These are phyloP conservation scores for Poeciliopsis retropinna DNA, from an alignment of 2,113 vertebrate species.

Conservation along the genomic window DNA sequence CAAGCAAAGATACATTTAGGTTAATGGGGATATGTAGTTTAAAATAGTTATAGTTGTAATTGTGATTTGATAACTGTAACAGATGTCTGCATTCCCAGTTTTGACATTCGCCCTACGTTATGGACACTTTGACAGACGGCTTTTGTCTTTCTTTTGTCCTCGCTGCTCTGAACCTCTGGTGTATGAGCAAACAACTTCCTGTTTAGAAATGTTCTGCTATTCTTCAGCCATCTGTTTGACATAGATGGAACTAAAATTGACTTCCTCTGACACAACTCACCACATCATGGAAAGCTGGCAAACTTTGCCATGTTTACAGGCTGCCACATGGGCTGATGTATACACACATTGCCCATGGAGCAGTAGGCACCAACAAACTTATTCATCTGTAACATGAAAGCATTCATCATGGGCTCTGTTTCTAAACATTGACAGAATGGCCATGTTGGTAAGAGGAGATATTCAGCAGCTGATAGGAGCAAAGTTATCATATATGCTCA, in stretches of 20 bases:
- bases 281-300: conserved; percentile 52
- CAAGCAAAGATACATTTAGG: too few species aligned
- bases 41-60: too few species aligned
- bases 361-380: conserved; percentile 13
- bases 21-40: too few species aligned
- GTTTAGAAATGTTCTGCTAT: conserved; percentile 17
- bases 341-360: conserved; percentile 16
- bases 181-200: conserved; percentile 3
- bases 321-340: conserved; percentile 24
- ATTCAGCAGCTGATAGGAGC: background rate
- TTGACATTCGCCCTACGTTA: conserved; percentile 19
- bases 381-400: background rate
- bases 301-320: conserved; percentile 35
- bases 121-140: conserved; percentile 9
- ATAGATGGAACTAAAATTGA: background rate
- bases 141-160: conserved; percentile 23
- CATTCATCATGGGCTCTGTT: background rate
- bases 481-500: background rate
- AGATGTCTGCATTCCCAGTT: background rate
- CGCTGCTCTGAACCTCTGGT: conserved; percentile 2
- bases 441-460: background rate
- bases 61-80: background rate
- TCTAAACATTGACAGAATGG: conserved; percentile 10
- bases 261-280: conserved; percentile 26
- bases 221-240: conserved; percentile 8